Percentiles rank a stretch among this genome's conserved stretches.
phyloP scores from a whole-genome alignment of 2,888 invertebrate genomes.

The Leptopterna dolabrata region DNA sequence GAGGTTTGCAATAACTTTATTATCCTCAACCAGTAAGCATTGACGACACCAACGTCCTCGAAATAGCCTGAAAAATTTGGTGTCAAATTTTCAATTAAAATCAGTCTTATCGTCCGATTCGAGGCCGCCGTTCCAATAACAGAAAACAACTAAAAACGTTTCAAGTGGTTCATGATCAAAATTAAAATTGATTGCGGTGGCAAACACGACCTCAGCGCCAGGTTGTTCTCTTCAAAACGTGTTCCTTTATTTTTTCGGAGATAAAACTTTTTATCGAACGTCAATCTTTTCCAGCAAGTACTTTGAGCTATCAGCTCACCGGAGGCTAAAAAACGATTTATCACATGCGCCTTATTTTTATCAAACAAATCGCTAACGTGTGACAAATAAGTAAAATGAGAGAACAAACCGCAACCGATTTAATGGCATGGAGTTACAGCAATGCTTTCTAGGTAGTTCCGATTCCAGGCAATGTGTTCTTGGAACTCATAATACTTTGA shows the following conservation, averaged over 20 bases:
- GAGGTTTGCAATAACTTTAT: too few relatives aligned
- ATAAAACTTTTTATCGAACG: neutral
- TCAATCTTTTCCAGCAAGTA: neutral
- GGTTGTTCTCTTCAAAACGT: neutral
- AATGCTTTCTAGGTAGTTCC: too few relatives aligned
- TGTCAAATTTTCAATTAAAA: neutral
- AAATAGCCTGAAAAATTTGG: neutral
- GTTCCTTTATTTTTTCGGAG: neutral
- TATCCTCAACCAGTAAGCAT: too few relatives aligned
- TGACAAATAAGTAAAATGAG: neutral
- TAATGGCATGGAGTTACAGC: too few relatives aligned
- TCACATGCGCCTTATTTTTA: neutral
- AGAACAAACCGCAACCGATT: too few relatives aligned
- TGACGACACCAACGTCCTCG: neutral
- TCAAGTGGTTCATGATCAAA: conserved; percentile 15
- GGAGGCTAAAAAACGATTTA: neutral
- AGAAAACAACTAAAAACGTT: neutral
- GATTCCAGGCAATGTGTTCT: too few relatives aligned
- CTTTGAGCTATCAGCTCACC: neutral
- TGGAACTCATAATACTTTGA: too few relatives aligned
- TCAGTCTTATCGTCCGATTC: neutral
- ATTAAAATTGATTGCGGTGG: conserved; percentile 24
- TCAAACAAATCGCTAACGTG: neutral
- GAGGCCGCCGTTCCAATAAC: conserved; percentile 5
- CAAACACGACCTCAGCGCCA: neutral